These are phyloP conservation scores for Netelia melanura DNA, from an alignment of 2,888 invertebrate species.

Conservation along the genomic window DNA sequence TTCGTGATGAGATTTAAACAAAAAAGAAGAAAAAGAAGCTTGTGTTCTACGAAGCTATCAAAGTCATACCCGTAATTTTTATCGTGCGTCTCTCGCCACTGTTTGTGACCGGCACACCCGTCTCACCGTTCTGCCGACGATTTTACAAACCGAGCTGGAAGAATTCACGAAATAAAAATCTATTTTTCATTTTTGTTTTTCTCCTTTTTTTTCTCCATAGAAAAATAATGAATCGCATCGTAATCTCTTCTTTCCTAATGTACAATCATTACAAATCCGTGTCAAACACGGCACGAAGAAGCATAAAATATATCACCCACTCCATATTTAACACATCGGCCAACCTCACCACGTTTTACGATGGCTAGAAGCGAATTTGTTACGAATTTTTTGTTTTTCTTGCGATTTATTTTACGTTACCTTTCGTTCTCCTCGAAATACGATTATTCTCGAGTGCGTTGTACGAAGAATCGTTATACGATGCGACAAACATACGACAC, in stretches of 20 bases:
- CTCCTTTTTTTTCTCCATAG: conserved; percentile 62
- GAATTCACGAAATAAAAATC: conserved; percentile 42
- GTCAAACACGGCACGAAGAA: conserved; percentile 59
- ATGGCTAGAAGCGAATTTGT: conserved; percentile 64
- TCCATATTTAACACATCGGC: conserved; percentile 57
- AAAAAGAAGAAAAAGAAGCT: conserved; percentile 30
- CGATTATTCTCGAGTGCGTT: conserved; percentile 27
- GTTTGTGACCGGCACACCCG: conserved; percentile 4
- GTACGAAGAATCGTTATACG: conserved; percentile 34
- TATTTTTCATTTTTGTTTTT: conserved; percentile 49
- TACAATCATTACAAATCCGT: conserved; percentile 55
- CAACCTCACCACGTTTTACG: conserved; percentile 64
- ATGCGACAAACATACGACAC: conserved; percentile 33
- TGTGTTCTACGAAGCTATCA: conserved; percentile 68
- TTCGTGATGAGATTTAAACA: conserved; percentile 25
- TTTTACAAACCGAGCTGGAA: conserved; percentile 12
- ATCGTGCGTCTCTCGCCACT: conserved; percentile 32
- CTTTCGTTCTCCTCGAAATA: conserved; percentile 8
- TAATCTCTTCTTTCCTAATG: conserved; percentile 49
- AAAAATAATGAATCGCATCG: conserved; percentile 66
- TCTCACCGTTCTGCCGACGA: conserved; percentile 9
- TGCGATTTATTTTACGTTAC: neutral
- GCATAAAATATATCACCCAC: conserved; percentile 56
- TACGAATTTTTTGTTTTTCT: conserved; percentile 1
- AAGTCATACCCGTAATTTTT: conserved; percentile 70